A percentile compares a stretch with the other conserved stretches of the same genome.
Conservation (phyloP, 2,888 invertebrate species). For the Phengaris alcon region DNA sequence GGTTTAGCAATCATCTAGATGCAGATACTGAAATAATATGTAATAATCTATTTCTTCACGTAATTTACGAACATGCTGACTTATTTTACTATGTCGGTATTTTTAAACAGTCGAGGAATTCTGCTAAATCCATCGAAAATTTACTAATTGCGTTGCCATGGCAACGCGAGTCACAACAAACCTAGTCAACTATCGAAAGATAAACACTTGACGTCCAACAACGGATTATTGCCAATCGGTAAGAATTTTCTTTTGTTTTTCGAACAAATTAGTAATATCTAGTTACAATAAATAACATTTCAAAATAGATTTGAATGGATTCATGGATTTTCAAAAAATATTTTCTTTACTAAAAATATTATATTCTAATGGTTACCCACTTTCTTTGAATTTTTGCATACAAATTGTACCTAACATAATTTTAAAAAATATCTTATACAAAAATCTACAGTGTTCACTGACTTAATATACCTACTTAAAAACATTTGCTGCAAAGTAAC, state of each 20-base stretch:
- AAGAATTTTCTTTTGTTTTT: conserved; percentile 1
- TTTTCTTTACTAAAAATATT: background rate
- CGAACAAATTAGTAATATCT: background rate
- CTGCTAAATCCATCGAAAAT: background rate
- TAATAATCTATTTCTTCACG: too few relatives aligned
- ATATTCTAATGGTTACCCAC: background rate
- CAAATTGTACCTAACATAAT: background rate
- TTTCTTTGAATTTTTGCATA: background rate
- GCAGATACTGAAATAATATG: too few relatives aligned
- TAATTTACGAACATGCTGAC: background rate
- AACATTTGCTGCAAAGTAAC: background rate
- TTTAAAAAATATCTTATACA: background rate
- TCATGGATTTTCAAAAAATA: too few relatives aligned
- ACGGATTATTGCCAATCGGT: background rate
- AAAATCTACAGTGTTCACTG: background rate
- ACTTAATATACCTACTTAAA: background rate
- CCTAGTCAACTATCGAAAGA: background rate
- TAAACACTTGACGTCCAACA: background rate
- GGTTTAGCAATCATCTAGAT: too few relatives aligned
- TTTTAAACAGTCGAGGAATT: too few relatives aligned
- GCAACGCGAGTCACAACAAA: conserved; percentile 32
- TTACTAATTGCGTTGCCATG: conserved; percentile 26
- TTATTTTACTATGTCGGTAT: background rate
- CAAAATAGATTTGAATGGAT: too few relatives aligned
- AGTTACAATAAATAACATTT: background rate